phyloP scores from a whole-genome alignment of 1,140 invertebrate species.

The Drosophila melanogaster region Release_6_plus_ISO1_MT NT_037436.4:15493001-15493500 shows the following conservation, averaged over 20 bases:
- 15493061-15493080: constrained; percentile 14
- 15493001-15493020: constrained; percentile 49
- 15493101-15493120: constrained; percentile 2
- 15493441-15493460: too few relatives aligned
- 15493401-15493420: not conserved
- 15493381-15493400: not conserved
- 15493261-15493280: constrained; percentile 90
- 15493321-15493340: constrained; percentile 88
- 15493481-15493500: constrained; percentile 88
- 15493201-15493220: constrained; percentile 89
- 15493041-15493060: constrained; percentile 40
- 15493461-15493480: constrained; percentile 89
- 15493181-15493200: constrained; percentile 90
- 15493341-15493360: not conserved
- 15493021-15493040: constrained; percentile 11
- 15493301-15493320: constrained; percentile 88
- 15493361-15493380: not conserved
- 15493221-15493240: constrained; percentile 91
- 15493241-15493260: constrained; percentile 91
- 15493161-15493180: constrained; percentile 90
- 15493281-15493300: constrained; percentile 88
- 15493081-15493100: not conserved
- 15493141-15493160: constrained; percentile 91
- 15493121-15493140: constrained; percentile 86
- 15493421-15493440: not conserved